A percentile compares a stretch with the other conserved stretches of the same genome.
Conservation (phyloP, 2,797 vertebrate genomes). For the Malurus splendens region DNA sequence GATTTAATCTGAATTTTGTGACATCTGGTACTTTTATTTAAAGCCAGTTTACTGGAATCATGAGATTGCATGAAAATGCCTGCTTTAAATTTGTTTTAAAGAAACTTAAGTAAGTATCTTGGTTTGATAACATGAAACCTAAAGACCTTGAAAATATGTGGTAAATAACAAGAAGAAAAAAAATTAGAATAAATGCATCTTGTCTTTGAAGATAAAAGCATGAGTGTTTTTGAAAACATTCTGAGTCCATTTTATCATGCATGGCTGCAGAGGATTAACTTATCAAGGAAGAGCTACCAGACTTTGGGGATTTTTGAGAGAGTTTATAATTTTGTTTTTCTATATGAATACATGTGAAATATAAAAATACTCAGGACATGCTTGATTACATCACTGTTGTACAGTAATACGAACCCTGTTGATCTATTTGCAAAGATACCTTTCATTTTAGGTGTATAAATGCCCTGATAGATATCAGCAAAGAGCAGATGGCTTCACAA, state of each 20-base stretch:
- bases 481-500: conserved; percentile 44
- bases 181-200: neutral
- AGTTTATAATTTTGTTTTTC: neutral
- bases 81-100: neutral
- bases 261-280: neutral
- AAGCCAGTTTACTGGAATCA: neutral
- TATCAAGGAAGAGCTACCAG: neutral
- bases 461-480: neutral
- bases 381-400: neutral
- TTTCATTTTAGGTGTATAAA: neutral
- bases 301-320: neutral
- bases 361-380: neutral
- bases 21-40: neutral
- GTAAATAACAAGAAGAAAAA: neutral
- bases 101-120: neutral
- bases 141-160: neutral
- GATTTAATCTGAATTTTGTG: neutral
- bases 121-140: neutral
- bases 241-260: neutral
- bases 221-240: neutral
- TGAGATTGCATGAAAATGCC: neutral
- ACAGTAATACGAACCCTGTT: neutral
- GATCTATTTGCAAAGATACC: neutral
- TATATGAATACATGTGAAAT: neutral
- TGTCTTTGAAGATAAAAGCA: neutral